Percentiles rank a stretch among this genome's conserved stretches.
Conservation (phyloP, 1,140 invertebrate species). For the Theocolax elegans region DNA sequence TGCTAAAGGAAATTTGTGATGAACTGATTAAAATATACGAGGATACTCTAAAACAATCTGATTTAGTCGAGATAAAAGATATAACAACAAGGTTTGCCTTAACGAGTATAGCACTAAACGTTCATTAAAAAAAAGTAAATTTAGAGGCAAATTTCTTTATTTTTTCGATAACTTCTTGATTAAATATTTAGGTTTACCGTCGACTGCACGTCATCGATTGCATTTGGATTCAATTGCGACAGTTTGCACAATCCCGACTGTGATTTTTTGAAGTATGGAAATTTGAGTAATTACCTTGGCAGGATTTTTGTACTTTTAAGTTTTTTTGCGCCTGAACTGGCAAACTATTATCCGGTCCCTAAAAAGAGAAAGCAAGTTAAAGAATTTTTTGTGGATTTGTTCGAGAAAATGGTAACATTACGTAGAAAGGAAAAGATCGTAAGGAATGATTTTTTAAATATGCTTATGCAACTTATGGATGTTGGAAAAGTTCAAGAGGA, state of each 20-base stretch:
- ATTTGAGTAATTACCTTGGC: not conserved
- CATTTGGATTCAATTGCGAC: constrained; percentile 66
- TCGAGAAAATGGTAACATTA: constrained; percentile 48
- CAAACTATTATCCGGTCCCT: not conserved
- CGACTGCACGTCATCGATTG: constrained; percentile 71
- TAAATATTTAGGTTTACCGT: constrained; percentile 63
- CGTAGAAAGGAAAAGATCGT: constrained; percentile 47
- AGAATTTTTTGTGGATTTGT: constrained; percentile 50
- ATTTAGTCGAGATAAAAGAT: constrained; percentile 59
- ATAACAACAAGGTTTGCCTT: constrained; percentile 60
- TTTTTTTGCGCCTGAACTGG: not conserved
- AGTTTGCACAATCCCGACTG: constrained; percentile 53
- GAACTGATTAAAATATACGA: constrained; percentile 50
- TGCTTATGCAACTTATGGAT: constrained; percentile 55
- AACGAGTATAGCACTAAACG: too few relatives aligned
- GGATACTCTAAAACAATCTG: constrained; percentile 43
- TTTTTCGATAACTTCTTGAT: too few relatives aligned
- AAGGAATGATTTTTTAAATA: constrained; percentile 56
- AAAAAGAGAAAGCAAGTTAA: constrained; percentile 32
- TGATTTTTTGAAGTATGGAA: constrained; percentile 39
- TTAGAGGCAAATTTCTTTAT: too few relatives aligned
- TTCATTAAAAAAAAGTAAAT: too few relatives aligned
- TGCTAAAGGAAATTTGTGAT: constrained; percentile 62
- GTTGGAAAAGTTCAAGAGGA: constrained; percentile 18
- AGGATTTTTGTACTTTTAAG: not conserved